Percentiles rank a stretch among this genome's conserved stretches.
Conservation (phyloP, 2,797 vertebrate genomes). For the Jordanella pulchra region DNA sequence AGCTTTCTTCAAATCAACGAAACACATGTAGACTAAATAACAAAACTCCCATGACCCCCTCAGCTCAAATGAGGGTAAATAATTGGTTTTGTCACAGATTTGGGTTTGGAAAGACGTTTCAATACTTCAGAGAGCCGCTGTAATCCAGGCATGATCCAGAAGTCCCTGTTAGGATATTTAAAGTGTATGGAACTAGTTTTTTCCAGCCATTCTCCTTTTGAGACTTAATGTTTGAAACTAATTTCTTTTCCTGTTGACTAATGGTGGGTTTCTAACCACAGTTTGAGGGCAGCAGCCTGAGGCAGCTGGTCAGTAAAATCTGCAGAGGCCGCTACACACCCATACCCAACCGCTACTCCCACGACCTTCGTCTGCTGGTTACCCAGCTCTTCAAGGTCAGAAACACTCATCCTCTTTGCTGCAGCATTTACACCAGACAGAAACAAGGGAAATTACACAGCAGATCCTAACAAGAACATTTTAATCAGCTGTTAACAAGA, state of each 20-base stretch:
- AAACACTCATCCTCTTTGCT: slow-evolving; percentile 25
- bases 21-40: too few relatives aligned
- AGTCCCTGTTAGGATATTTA: background rate
- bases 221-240: background rate
- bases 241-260: background rate
- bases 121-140: background rate
- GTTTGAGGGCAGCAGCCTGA: slow-evolving; percentile 88
- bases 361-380: slow-evolving; percentile 81
- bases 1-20: too few relatives aligned
- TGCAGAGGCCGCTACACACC: slow-evolving; percentile 86
- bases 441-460: background rate
- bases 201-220: background rate
- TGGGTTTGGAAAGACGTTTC: background rate
- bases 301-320: slow-evolving; percentile 88
- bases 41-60: too few relatives aligned
- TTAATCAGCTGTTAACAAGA: background rate
- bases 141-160: background rate
- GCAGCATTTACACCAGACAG: background rate
- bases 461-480: slow-evolving; percentile 3
- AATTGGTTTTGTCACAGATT: background rate
- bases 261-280: slow-evolving; percentile 49
- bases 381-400: slow-evolving; percentile 87
- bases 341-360: slow-evolving; percentile 81
- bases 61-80: background rate
- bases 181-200: too few relatives aligned